Percentiles rank a stretch among this genome's conserved stretches.
Evolutionary conservation across 2,113 vertebrate genomes (phyloP).

Genomic region (Ageneiosus marmoratus): DNA sequence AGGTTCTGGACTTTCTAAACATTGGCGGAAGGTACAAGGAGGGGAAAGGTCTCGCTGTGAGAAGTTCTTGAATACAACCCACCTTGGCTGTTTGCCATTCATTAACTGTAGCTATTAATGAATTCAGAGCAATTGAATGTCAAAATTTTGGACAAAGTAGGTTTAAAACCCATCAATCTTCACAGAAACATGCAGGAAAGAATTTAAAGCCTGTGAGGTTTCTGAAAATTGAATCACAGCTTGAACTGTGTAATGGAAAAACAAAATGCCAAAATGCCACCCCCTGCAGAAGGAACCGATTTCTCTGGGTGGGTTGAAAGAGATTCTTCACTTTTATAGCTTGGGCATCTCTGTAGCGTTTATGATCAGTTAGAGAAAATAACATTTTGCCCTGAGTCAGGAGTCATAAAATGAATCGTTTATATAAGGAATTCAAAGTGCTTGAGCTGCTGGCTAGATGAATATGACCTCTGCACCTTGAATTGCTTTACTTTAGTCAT

Average conservation of each 20-base stretch:
- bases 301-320: constrained; percentile 32
- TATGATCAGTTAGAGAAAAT: constrained; percentile 41
- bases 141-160: background rate
- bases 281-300: constrained; percentile 61
- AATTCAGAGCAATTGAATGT: background rate
- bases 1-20: background rate
- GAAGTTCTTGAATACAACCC: background rate
- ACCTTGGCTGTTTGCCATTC: background rate
- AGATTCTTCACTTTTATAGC: background rate
- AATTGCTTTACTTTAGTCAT: constrained; percentile 51
- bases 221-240: constrained; percentile 30
- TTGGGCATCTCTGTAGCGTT: background rate
- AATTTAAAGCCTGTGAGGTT: background rate
- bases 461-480: constrained; percentile 33
- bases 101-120: background rate
- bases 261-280: background rate
- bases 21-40: background rate
- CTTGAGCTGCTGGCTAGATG: background rate
- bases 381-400: background rate
- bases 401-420: background rate
- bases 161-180: background rate
- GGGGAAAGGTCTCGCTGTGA: background rate
- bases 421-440: constrained; percentile 21
- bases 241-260: constrained; percentile 44
- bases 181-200: background rate